Base-by-base conservation (phyloP, 1,140 invertebrate genomes). In the Heliothis virescens region DNA sequence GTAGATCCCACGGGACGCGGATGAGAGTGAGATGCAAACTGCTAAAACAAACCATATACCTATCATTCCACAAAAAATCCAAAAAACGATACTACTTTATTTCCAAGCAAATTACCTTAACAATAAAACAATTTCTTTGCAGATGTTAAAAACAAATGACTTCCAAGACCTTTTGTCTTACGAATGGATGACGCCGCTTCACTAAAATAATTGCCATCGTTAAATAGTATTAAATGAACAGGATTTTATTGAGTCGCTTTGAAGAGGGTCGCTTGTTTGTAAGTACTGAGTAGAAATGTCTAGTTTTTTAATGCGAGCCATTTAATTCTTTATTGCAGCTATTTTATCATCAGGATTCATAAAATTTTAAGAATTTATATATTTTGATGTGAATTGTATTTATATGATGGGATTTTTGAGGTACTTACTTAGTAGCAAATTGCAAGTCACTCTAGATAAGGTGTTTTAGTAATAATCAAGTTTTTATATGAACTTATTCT, bases 191-290 rank as follows among this genome's bases (percentile, higher is more conserved):
- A 41, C 13, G 18, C 21, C 34, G 79, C 79, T 83, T 57, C 47
- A 67, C 29, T 52, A 59, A 69, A 83, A 79, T 83, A 83, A 83
- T 80, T 80, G 71, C 69, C 47, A 53, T 83, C 79, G 50, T 83
- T 83, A 83, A 21, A 71, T 41, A 59, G 69, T 73, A 75, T 76
- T 82, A 79, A 74, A 73, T 69, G 75, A 72, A 41, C 21, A 79
- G 62, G 16, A 74, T 18, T 78, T 67, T 50, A 74, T 74, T 82
- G 63, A 79, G 47, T 53, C 9, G 21, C 55, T 16, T 9, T 69
- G 48, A 76, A 21, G 52, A 48, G 21, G 41, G 60, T 71, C 10
- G 7, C 11, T 71, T 79, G 55, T 60, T 57, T 57, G 18, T 26
- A 18, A 52, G 50, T 73, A 48, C 48, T 79, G 47, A 13, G 57